Evolutionary conservation across 2,888 invertebrate species (phyloP), one percentile per base, ranked within the genome.

Genomic region (Halocaridina rubra): DNA sequence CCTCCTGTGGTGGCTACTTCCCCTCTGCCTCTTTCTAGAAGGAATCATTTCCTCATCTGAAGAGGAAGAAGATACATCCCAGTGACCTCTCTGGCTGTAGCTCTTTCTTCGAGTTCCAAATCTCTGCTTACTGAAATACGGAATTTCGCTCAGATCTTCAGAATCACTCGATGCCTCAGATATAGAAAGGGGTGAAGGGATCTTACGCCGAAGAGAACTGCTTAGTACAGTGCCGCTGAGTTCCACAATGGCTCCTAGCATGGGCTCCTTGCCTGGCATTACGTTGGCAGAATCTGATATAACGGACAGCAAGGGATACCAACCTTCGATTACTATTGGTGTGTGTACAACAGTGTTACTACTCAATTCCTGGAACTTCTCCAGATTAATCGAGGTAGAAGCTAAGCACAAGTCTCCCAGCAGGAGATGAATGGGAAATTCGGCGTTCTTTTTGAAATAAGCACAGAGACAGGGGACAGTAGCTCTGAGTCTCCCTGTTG

Each of bases 381-480:
- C n/a, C 19, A 84, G 30, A 16, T 71, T 78, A 19, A 84, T 46
- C n/a, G 32, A 71, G 13, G 72, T 69, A 33, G 78, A 71, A 5
- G 82, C 78, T 32, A 84, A 22, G 24, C 77, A 72, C 10, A 78
- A 74, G 67, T 78, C 82, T 5, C 82, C 82, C 19, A 82, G 24
- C 4, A 78, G 27, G n/a, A 84, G 82, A 39, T 84, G 78, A 30
- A 84, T 84, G 27, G 77, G 82, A 1, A 84, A 57, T n/a, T 71
- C 57, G n/a, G 78, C 59, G 27, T 84, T 74, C 72, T 84, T 77
- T 33, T 33, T 78, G 67, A 86, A 86, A 22, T 86, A 86, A 8
- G 61, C 19, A 16, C 72, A 78, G 7, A 86, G 71, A 46, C 75
- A 81, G 19, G 29, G 16, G 27, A 32, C 32, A 16, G 86, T 81